Conservation (phyloP, 2,113 vertebrate species). For the Machaerirhynchus nigripectus region DNA sequence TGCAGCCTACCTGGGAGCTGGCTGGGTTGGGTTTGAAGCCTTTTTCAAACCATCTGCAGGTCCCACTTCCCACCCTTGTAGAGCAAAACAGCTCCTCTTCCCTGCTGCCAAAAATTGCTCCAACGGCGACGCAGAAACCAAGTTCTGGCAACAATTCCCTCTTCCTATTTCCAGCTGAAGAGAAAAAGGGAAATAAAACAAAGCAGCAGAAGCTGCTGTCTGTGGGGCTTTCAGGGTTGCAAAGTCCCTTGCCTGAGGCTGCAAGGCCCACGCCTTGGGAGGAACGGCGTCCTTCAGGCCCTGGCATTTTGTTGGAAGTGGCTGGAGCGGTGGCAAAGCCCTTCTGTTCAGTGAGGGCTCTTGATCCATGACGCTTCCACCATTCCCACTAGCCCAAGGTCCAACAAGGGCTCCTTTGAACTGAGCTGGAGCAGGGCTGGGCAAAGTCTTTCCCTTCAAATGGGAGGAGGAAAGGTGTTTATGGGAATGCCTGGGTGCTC, state of each 20-base stretch:
- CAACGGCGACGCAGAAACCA: rapidly evolving
- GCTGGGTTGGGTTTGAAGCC: neutral
- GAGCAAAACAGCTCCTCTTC: rapidly evolving
- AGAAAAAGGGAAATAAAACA: neutral
- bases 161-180: neutral
- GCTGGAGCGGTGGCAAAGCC: neutral
- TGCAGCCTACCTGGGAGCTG: neutral
- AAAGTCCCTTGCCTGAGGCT: neutral
- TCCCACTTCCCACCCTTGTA: neutral
- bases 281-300: neutral
- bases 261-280: rapidly evolving
- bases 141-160: neutral
- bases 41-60: neutral
- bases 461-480: neutral
- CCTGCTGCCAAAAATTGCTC: neutral
- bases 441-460: neutral
- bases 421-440: neutral
- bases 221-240: neutral
- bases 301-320: neutral
- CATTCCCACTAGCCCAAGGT: neutral
- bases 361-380: neutral
- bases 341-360: neutral
- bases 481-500: neutral
- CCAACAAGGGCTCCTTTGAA: constrained; percentile 10
- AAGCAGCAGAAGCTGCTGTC: neutral